Base-by-base conservation (phyloP, 1,140 invertebrate species). In the Melanaphis sacchari region DNA sequence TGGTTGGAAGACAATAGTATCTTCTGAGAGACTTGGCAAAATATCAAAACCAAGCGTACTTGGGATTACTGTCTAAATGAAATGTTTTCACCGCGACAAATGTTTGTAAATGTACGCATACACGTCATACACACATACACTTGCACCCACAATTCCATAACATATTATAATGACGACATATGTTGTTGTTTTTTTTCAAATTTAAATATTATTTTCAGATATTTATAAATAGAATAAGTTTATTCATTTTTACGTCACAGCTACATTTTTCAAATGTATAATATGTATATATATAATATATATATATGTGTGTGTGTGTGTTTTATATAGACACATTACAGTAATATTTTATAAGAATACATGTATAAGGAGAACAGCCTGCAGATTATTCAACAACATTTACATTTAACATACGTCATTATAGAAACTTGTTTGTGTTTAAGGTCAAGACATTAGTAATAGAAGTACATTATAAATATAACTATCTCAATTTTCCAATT, bases 31-130 rank as follows among this genome's bases (percentile, higher is more conserved):
- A 22, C n/a, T 36, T 87, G 41, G 85, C 85, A 87, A 49, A 87
- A 87, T 46, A 87, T 87, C 43, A 87, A 46, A 87, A 87, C 85
- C 31, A 46, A 87, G 49, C 85, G 85, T 49, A 46, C 43, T 87
- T 22, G n/a, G 46, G 31, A 87, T 46, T 87, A 22, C 31, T 31
- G 18, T 21, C 85, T 46, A 87, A 87, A 87, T 46, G 15, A 46
- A 87, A 87, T 87, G 85, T 87, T 87, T 87, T 87, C n/a, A n/a
- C 43, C 15, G 7, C 31, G 26, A n/a, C 41, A 18, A 46, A 87
- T 46, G 85, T 87, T 87, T 46, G 43, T 46, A n/a, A 46, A 49
- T 43, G 43, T 46, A 76, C 24, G 9, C 76, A 38, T 24, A 41
- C 81, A 9, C 21, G n/a, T n/a, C n/a, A 22, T 38, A 40, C 38